Percentiles rank a stretch among this genome's conserved stretches.
Conservation (phyloP, 2,797 vertebrate genomes). For the Chelonia mydas region DNA sequence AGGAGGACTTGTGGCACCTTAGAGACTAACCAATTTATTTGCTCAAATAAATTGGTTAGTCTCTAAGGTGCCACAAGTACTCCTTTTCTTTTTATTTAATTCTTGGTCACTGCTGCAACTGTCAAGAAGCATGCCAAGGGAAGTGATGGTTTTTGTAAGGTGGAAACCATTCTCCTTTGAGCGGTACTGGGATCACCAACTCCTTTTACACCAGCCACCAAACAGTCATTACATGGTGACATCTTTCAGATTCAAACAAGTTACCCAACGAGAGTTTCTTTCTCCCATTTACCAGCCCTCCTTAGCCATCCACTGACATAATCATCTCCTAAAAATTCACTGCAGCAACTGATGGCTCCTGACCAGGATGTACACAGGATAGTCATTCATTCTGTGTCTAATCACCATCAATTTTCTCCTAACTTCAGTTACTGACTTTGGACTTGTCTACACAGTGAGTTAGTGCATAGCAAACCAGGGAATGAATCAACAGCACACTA, state of each 20-base stretch:
- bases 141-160: background rate
- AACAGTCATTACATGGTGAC: background rate
- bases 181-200: background rate
- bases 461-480: background rate
- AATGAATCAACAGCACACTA: background rate
- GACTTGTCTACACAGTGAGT: background rate
- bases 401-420: background rate
- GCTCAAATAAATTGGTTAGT: too few species aligned
- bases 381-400: background rate
- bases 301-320: background rate
- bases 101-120: background rate
- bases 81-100: background rate
- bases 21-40: too few species aligned
- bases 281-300: rapidly evolving
- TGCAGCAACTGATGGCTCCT: background rate
- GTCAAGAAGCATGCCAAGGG: background rate
- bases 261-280: background rate
- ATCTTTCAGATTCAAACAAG: background rate
- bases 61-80: too few species aligned
- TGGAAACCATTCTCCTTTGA: background rate
- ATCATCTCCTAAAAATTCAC: background rate
- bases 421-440: background rate
- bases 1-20: too few species aligned
- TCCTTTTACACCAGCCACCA: background rate
- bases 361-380: background rate